These are phyloP conservation scores for Schizopygopsis pylzovi DNA, from an alignment of 2,797 vertebrate species.

Conservation along the genomic window DNA sequence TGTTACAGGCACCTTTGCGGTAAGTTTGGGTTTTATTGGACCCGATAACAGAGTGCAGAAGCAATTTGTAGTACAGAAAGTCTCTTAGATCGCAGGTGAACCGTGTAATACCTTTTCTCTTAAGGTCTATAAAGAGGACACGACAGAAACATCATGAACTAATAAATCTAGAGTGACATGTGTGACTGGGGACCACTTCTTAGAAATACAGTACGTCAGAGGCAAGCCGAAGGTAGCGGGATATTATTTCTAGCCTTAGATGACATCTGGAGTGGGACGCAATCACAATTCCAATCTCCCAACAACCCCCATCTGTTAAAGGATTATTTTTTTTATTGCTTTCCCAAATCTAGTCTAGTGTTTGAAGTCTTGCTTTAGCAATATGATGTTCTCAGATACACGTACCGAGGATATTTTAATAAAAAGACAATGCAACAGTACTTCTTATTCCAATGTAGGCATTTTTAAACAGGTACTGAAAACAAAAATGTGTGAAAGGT, in stretches of 20 bases:
- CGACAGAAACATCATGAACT: neutral
- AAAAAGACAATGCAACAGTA: neutral
- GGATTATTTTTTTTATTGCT: constrained; percentile 34
- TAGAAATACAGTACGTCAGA: constrained; percentile 12
- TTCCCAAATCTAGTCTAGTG: neutral
- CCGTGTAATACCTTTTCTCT: constrained; percentile 8
- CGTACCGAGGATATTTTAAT: neutral
- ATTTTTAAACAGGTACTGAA: constrained; percentile 4
- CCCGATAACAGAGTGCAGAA: neutral
- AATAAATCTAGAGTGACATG: constrained; percentile 23
- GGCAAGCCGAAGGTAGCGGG: neutral
- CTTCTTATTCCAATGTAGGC: neutral
- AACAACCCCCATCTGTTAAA: constrained; percentile 32
- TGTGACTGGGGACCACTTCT: constrained; percentile 7
- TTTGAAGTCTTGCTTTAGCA: constrained; percentile 21
- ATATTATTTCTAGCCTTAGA: constrained; percentile 41
- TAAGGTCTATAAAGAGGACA: constrained; percentile 14
- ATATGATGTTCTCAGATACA: constrained; percentile 16
- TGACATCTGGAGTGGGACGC: constrained; percentile 36
- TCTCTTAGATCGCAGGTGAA: constrained; percentile 11
- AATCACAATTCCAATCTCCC: constrained; percentile 38
- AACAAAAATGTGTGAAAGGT: neutral
- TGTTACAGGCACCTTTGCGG: constrained; percentile 69
- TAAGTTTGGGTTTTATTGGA: constrained; percentile 67
- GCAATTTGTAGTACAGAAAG: neutral